Conservation (phyloP, 1,140 invertebrate species). For the Hypothenemus hampei region DNA sequence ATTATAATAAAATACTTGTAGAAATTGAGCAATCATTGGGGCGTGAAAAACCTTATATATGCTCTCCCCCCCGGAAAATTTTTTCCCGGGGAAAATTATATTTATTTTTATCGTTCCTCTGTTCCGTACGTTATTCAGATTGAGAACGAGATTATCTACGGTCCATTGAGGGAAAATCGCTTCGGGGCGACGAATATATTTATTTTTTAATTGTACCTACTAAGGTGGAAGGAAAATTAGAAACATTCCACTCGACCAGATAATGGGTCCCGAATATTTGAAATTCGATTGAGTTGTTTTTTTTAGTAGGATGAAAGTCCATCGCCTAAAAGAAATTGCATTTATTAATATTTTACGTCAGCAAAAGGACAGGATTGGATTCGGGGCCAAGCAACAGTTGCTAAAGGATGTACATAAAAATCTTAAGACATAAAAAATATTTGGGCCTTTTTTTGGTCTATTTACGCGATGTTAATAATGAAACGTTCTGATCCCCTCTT, state of each 20-base stretch:
- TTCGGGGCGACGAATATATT: conserved; percentile 28
- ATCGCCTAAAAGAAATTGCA: too few species aligned
- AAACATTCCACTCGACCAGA: conserved; percentile 26
- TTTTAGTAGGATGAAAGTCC: too few species aligned
- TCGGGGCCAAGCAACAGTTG: background rate
- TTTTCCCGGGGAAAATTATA: conserved; percentile 22
- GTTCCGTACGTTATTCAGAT: conserved; percentile 30
- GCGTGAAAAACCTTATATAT: conserved; percentile 29
- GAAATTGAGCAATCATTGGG: too few species aligned
- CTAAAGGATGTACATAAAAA: too few species aligned
- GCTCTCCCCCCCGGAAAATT: conserved; percentile 12
- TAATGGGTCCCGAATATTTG: conserved; percentile 19
- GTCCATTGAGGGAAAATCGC: conserved; percentile 33
- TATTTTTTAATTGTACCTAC: conserved; percentile 35
- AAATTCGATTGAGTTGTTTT: conserved; percentile 14
- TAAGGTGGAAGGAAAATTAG: conserved; percentile 31
- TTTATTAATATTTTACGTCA: background rate
- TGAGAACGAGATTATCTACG: conserved; percentile 33
- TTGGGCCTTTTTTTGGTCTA: too few species aligned
- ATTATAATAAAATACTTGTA: too few species aligned
- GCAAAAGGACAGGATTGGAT: background rate
- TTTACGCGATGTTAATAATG: too few species aligned
- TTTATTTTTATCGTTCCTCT: conserved; percentile 29
- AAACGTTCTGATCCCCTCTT: too few species aligned
- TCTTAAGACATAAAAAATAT: too few species aligned